Percentiles rank a stretch among this genome's conserved stretches.
phyloP scores from a whole-genome alignment of 2,797 vertebrate species.

The Choloepus didactylus region DNA sequence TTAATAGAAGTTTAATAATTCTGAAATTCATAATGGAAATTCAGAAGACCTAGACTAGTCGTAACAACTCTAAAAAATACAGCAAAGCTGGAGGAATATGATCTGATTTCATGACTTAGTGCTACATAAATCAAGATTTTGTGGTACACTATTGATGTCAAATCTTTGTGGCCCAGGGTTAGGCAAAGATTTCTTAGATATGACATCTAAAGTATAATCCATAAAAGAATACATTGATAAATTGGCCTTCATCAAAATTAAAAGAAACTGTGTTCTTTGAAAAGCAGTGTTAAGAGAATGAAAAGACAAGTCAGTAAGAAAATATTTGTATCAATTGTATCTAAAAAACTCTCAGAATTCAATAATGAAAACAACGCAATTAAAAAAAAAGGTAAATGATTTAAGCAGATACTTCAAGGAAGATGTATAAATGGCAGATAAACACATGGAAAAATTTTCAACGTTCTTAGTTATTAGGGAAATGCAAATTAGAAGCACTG shows the following conservation, averaged over 20 bases:
- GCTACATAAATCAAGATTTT: background rate
- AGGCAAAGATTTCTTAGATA: background rate
- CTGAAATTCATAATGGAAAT: background rate
- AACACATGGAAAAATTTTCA: too few species aligned
- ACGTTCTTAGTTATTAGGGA: background rate
- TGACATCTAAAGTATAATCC: background rate
- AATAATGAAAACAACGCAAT: too few species aligned
- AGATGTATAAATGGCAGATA: too few species aligned
- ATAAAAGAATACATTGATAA: background rate
- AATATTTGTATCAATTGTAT: background rate
- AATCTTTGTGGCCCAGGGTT: background rate
- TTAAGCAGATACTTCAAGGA: background rate
- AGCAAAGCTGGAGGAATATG: background rate
- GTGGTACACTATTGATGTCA: background rate
- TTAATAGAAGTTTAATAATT: background rate
- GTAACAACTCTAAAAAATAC: background rate
- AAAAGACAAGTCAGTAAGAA: too few species aligned
- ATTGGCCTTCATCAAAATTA: background rate
- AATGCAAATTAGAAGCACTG: background rate
- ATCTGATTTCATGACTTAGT: background rate
- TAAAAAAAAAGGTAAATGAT: background rate
- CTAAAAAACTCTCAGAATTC: background rate
- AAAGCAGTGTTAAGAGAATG: background rate
- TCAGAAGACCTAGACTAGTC: background rate
- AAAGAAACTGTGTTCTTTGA: background rate